phyloP scores from a whole-genome alignment of 2,113 vertebrate species.

The Ceuthmochares aereus region DNA sequence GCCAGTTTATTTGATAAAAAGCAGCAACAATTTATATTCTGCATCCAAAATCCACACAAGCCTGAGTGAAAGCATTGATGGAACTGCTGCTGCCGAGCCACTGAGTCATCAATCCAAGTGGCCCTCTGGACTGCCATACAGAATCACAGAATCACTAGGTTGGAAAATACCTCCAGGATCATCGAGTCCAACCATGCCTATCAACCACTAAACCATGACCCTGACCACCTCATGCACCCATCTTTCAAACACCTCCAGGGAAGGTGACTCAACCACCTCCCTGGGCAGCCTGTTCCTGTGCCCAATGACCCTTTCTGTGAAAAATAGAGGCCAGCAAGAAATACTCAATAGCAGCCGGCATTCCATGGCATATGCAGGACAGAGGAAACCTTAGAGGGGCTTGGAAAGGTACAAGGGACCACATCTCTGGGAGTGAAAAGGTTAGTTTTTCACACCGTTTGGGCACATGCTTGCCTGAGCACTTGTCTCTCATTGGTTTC shows the following conservation, averaged over 20 bases:
- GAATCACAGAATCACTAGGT: too few species aligned
- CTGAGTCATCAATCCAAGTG: accelerated
- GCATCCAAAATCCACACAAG: neutral
- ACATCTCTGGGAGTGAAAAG: neutral
- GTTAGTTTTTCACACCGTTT: neutral
- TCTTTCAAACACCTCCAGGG: too few species aligned
- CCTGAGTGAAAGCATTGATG: neutral
- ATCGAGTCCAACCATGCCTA: too few species aligned
- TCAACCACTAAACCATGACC: too few species aligned
- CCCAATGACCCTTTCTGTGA: too few species aligned
- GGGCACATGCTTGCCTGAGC: neutral
- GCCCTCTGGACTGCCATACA: accelerated
- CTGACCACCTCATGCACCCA: too few species aligned
- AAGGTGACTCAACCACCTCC: too few species aligned
- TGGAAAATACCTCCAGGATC: too few species aligned
- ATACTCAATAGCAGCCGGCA: accelerated
- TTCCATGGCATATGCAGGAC: accelerated
- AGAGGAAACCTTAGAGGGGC: accelerated
- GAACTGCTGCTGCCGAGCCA: neutral
- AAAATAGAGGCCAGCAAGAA: neutral
- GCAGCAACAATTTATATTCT: neutral
- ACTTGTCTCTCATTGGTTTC: neutral
- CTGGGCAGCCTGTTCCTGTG: too few species aligned
- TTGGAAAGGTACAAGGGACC: neutral
- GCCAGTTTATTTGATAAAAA: neutral